These are phyloP conservation scores for Fringilla coelebs DNA, from an alignment of 2,797 vertebrate species.

Conservation along the genomic window DNA sequence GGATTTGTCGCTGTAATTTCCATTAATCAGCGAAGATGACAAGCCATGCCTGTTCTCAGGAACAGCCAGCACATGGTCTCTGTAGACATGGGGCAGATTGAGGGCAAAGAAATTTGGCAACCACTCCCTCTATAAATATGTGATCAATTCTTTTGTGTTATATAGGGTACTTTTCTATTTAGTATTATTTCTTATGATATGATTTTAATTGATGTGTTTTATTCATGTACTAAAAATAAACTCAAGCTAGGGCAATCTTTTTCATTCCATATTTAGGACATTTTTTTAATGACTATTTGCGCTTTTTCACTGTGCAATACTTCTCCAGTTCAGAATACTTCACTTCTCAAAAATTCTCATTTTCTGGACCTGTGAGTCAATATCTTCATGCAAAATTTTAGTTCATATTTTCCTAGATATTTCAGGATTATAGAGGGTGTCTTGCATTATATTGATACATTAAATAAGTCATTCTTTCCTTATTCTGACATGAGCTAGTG, in stretches of 20 bases:
- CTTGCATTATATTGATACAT: background rate
- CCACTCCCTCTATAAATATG: background rate
- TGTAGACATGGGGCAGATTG: background rate
- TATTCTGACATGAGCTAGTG: background rate
- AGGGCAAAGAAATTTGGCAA: background rate
- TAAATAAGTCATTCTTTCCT: background rate
- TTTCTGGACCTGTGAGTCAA: background rate
- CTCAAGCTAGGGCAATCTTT: background rate
- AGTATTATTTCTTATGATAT: background rate
- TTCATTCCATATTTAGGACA: background rate
- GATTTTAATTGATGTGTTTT: background rate
- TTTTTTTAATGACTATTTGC: background rate
- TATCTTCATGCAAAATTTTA: background rate
- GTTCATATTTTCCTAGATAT: background rate
- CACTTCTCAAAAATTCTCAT: rapidly evolving
- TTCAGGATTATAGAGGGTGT: background rate
- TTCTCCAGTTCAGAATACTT: background rate
- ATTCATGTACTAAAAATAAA: background rate
- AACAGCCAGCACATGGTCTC: background rate
- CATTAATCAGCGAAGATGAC: background rate
- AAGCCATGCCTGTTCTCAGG: background rate
- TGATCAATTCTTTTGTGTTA: background rate
- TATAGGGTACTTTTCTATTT: background rate
- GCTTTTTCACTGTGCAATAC: background rate
- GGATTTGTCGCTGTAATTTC: background rate